A percentile compares a stretch with the other conserved stretches of the same genome.
Conservation (phyloP, 1,140 invertebrate genomes). For the Bradysia coprophila region DNA sequence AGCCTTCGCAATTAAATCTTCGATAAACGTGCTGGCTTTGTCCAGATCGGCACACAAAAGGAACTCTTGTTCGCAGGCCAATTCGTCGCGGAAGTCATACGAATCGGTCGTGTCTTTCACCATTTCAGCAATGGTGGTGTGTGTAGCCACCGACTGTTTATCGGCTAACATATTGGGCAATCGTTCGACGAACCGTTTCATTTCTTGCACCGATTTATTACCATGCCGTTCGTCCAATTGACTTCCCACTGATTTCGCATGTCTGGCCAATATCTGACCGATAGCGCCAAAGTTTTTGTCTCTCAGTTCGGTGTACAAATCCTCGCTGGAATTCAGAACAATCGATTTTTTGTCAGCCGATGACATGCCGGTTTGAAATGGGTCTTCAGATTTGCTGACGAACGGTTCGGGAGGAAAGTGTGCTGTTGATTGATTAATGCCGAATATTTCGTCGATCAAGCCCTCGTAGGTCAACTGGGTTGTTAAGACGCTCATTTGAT, state of each 20-base stretch:
- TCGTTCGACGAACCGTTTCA: constrained; percentile 83
- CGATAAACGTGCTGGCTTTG: constrained; percentile 71
- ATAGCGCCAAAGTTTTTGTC: constrained; percentile 92
- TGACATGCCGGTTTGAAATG: constrained; percentile 29
- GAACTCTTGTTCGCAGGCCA: constrained; percentile 71
- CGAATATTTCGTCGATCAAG: constrained; percentile 52
- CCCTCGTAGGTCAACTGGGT: constrained; percentile 97
- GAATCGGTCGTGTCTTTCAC: constrained; percentile 35
- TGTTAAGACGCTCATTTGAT: constrained; percentile 79
- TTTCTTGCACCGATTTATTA: constrained; percentile 79
- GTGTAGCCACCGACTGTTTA: constrained; percentile 63
- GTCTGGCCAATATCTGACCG: constrained; percentile 64
- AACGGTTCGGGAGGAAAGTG: constrained; percentile 75
- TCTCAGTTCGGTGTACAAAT: constrained; percentile 73
- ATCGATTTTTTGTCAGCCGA: constrained; percentile 59
- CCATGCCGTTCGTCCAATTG: constrained; percentile 73
- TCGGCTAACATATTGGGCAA: constrained; percentile 76
- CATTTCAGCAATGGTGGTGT: constrained; percentile 41
- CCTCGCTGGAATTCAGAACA: constrained; percentile 77
- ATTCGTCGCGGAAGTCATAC: constrained; percentile 30
- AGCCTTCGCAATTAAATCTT: constrained; percentile 75
- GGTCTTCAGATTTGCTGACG: constrained; percentile 38
- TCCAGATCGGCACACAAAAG: constrained; percentile 82
- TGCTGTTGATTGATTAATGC: constrained; percentile 44
- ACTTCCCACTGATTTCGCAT: constrained; percentile 69